phyloP scores from a whole-genome alignment of 2,113 vertebrate species.

The Lethenteron reissneri region DNA sequence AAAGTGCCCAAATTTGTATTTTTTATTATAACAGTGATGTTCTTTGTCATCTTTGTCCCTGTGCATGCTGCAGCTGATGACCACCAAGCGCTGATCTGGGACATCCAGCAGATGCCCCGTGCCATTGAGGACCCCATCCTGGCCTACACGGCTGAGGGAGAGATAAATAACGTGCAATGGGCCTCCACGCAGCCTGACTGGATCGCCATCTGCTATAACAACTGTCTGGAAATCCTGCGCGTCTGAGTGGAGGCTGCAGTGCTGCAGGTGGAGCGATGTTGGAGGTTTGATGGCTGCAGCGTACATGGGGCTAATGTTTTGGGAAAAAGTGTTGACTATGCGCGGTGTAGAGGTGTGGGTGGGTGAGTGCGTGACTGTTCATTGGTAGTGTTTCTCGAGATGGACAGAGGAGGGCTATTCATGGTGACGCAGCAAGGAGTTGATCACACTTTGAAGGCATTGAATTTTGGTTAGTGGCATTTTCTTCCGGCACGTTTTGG shows the following conservation, averaged over 20 bases:
- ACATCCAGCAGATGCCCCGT: constrained; percentile 97
- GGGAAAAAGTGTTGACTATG: too few relatives aligned
- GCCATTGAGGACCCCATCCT: constrained; percentile 96
- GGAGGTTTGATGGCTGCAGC: not conserved
- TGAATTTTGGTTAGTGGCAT: too few relatives aligned
- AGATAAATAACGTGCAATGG: constrained; percentile 99
- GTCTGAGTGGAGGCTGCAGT: constrained; percentile 28
- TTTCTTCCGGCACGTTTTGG: too few relatives aligned
- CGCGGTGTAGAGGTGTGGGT: too few relatives aligned
- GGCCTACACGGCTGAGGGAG: constrained; percentile 89
- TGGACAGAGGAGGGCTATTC: too few relatives aligned
- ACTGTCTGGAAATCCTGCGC: constrained; percentile 93
- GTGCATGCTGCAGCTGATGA: constrained; percentile 49
- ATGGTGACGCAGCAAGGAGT: too few relatives aligned
- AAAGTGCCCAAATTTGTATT: not conserved
- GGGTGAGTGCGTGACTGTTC: too few relatives aligned
- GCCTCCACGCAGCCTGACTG: constrained; percentile 97
- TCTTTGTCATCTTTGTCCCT: not conserved
- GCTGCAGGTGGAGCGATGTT: not conserved
- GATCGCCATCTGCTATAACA: constrained; percentile 99
- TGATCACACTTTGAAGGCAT: too few relatives aligned
- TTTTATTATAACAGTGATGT: not conserved
- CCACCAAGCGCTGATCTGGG: constrained; percentile 98
- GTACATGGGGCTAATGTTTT: too few relatives aligned
- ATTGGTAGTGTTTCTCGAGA: too few relatives aligned